phyloP scores from a whole-genome alignment of 2,797 vertebrate species.

The Strix occidentalis region DNA sequence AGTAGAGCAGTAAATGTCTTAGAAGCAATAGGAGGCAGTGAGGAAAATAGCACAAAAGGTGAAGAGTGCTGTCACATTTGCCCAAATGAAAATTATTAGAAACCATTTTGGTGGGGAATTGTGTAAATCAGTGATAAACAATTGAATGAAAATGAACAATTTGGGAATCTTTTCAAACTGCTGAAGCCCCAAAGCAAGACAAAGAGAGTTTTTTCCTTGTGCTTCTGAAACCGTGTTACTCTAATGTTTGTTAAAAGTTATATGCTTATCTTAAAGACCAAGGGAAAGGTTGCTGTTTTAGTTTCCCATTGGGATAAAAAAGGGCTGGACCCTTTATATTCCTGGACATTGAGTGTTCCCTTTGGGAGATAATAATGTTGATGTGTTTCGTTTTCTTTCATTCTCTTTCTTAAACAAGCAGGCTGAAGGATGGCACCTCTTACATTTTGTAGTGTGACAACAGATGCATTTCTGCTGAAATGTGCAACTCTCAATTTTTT shows the following conservation, averaged over 20 bases:
- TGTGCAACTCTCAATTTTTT: background rate
- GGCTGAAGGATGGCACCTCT: background rate
- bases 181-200: background rate
- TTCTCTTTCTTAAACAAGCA: background rate
- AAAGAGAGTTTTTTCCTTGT: background rate
- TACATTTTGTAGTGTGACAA: background rate
- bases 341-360: background rate
- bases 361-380: background rate
- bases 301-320: background rate
- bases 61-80: background rate
- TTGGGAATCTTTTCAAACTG: background rate
- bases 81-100: background rate
- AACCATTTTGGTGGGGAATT: background rate
- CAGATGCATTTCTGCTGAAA: background rate
- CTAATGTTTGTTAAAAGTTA: background rate
- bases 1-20: background rate
- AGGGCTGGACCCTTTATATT: background rate
- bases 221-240: background rate
- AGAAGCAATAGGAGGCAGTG: background rate
- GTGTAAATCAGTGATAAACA: background rate
- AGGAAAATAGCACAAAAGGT: background rate
- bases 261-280: background rate
- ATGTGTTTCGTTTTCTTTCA: background rate
- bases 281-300: background rate
- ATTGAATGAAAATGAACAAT: background rate